Evolutionary conservation across 2,888 invertebrate genomes (phyloP), one percentile per base, ranked within the genome.

Genomic region (Ferdinandea cuprea): DNA sequence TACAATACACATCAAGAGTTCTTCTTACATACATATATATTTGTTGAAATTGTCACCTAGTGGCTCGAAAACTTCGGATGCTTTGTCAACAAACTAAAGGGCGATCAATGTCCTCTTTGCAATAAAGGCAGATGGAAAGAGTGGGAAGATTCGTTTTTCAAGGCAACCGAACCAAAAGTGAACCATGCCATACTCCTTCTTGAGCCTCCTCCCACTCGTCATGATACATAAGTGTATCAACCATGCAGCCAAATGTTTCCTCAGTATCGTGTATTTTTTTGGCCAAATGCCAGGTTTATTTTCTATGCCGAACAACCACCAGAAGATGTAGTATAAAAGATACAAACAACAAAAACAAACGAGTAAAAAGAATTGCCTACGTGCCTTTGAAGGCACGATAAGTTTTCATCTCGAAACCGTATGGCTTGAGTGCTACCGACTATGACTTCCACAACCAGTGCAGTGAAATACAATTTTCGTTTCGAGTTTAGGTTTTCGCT

Each of bases 101-200:
- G 76, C 65, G 81, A 76, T 81, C 81, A 81, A 81, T 76, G 76
- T 81, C 81, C 81, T 71, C 81, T 66, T 76, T 81, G 63, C 56
- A 25, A 76, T 72, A n/a, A n/a, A n/a, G n/a, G n/a, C n/a, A n/a
- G n/a, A n/a, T n/a, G n/a, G n/a, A n/a, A n/a, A n/a, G 42, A 44
- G 30, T 15, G 44, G 56, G 32, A 68, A 68, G 52, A n/a, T n/a
- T n/a, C 40, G 40, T 52, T 66, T 81, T 81, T 71, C 76, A 81
- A 81, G 81, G 81, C 63, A 76, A 69, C 37, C 17, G 50, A 68
- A 63, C 66, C 56, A 48, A 44, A 54, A 69, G 40, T 71, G 69
- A 52, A 56, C 25, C 35, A 30, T 54, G 32, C 48, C 40, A 58
- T 19, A 30, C 15, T 13, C 8, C 3, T 25, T 5, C 3, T 25